These are phyloP conservation scores for Avahi laniger DNA, from an alignment of 2,797 vertebrate species.

Conservation along the genomic window DNA sequence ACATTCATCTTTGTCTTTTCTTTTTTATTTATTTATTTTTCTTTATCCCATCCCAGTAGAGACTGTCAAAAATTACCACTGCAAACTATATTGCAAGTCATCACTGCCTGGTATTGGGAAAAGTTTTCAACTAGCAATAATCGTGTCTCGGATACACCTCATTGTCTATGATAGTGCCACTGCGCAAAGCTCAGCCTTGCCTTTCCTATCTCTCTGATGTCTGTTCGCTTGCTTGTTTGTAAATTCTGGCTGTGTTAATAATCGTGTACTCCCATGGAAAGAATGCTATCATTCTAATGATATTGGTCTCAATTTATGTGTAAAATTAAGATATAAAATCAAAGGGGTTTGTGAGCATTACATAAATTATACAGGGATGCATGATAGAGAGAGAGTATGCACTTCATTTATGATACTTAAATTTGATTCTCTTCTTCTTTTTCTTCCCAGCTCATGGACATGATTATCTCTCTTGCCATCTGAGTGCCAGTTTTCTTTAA, in stretches of 20 bases:
- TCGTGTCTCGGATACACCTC: too few species aligned
- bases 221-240: background rate
- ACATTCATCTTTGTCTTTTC: background rate
- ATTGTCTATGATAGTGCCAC: too few species aligned
- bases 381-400: accelerated
- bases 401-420: background rate
- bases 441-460: background rate
- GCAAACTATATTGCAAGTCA: too few species aligned
- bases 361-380: background rate
- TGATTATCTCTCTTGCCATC: background rate
- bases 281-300: background rate
- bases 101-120: too few species aligned
- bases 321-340: background rate
- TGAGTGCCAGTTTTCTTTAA: background rate
- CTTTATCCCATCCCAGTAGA: too few species aligned
- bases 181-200: too few species aligned
- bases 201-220: background rate
- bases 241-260: background rate
- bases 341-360: background rate
- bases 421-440: background rate
- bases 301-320: background rate
- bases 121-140: too few species aligned
- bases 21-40: too few species aligned
- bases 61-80: too few species aligned
- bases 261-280: background rate